Conservation (phyloP, 2,888 invertebrate genomes). For the Eugnorisma glareosa region DNA sequence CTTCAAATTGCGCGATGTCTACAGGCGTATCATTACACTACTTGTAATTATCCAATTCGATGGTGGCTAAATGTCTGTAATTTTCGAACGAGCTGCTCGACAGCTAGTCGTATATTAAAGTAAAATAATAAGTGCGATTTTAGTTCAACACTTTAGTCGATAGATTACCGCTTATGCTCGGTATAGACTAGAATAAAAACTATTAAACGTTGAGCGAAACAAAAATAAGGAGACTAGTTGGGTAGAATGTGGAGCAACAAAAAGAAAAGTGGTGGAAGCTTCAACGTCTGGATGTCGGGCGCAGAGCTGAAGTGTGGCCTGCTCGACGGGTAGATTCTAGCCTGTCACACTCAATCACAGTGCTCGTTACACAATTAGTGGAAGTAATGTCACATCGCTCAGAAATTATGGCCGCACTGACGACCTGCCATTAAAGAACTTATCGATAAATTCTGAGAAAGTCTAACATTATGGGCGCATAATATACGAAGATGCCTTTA, state of each 20-base stretch:
- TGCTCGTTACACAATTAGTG: conserved; percentile 78
- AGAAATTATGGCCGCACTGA: conserved; percentile 69
- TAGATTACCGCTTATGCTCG: conserved; percentile 66
- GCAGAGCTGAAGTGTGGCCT: conserved; percentile 64
- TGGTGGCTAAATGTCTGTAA: conserved; percentile 82
- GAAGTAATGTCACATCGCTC: conserved; percentile 72
- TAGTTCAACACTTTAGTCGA: conserved; percentile 77
- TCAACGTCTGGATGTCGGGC: conserved; percentile 43
- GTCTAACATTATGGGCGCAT: conserved; percentile 42
- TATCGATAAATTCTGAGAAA: conserved; percentile 59
- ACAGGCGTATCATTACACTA: conserved; percentile 79
- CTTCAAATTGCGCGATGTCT: conserved; percentile 78
- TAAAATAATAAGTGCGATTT: conserved; percentile 80
- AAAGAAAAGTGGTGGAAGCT: conserved; percentile 51
- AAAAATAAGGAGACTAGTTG: conserved; percentile 66
- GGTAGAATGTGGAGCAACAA: conserved; percentile 68
- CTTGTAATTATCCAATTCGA: conserved; percentile 86
- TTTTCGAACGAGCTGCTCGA: conserved; percentile 79
- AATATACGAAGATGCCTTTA: conserved; percentile 23
- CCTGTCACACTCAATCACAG: conserved; percentile 74
- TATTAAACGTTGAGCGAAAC: conserved; percentile 64
- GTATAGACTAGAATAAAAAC: conserved; percentile 66
- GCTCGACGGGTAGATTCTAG: conserved; percentile 47
- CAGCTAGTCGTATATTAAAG: conserved; percentile 74
- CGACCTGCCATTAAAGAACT: conserved; percentile 61